These are phyloP conservation scores for Lepisosteus osseus DNA, from an alignment of 2,113 vertebrate genomes.

Conservation along the genomic window DNA sequence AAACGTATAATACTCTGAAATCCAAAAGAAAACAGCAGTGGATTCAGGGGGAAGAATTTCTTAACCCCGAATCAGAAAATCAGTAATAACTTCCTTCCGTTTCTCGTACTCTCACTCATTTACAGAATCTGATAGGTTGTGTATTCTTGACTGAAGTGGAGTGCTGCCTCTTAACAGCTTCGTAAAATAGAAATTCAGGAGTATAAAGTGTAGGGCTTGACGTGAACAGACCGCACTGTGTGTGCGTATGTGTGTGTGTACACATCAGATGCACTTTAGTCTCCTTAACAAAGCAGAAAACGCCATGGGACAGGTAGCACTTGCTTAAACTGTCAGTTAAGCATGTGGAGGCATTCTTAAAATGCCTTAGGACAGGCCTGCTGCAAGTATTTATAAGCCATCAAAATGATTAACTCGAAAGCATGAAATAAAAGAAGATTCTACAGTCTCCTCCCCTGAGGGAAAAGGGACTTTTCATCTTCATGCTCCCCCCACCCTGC, in stretches of 20 bases:
- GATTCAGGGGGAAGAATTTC: no score
- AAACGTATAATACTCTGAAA: no score
- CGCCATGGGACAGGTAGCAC: conserved; percentile 1
- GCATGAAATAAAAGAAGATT: background rate
- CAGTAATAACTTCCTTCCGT: background rate
- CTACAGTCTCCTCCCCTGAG: background rate
- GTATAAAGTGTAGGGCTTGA: background rate
- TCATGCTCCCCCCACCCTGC: background rate
- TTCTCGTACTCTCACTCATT: no score
- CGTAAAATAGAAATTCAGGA: background rate
- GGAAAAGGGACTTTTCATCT: background rate
- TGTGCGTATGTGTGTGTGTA: background rate
- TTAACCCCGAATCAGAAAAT: background rate
- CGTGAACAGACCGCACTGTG: background rate
- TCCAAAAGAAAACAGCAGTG: no score
- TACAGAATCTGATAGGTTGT: no score
- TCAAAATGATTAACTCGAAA: conserved; percentile 6
- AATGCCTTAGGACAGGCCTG: background rate
- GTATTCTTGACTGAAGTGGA: no score
- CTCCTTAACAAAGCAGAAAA: background rate
- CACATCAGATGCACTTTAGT: background rate
- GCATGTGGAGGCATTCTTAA: conserved; percentile 1
- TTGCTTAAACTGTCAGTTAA: conserved; percentile 3
- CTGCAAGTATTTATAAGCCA: conserved; percentile 8
- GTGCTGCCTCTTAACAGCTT: no score